Evolutionary conservation across 2,888 invertebrate genomes (phyloP).

Genomic region (Diaprepes abbreviatus): DNA sequence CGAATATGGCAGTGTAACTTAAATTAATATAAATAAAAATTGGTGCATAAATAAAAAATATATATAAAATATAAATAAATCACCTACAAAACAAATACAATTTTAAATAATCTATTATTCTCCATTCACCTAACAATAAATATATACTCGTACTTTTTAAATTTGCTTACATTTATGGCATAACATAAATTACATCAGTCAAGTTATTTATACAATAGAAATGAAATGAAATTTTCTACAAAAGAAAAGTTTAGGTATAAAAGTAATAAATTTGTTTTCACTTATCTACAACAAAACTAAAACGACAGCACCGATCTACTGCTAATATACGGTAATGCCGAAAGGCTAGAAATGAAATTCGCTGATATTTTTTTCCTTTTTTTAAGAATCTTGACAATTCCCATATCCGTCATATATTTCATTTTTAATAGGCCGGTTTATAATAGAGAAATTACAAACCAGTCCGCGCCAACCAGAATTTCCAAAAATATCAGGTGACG

Average conservation of each 20-base stretch:
- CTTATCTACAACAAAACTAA: neutral
- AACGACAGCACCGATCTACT: neutral
- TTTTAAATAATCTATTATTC: conserved; percentile 45
- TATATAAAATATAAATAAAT: conserved; percentile 42
- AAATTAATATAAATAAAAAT: conserved; percentile 50
- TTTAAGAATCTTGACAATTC: no score
- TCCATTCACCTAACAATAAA: conserved; percentile 64
- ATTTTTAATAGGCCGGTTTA: no score
- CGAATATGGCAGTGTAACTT: conserved; percentile 58
- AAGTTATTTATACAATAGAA: conserved; percentile 8
- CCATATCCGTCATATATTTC: no score
- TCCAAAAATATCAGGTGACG: no score
- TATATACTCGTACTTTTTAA: conserved; percentile 57
- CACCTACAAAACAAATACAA: conserved; percentile 30
- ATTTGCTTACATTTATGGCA: conserved; percentile 54
- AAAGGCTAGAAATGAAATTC: no score
- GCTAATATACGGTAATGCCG: no score
- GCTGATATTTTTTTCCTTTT: no score
- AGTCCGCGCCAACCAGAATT: no score
- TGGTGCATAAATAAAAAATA: conserved; percentile 55
- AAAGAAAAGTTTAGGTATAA: neutral
- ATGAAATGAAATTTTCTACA: conserved; percentile 1
- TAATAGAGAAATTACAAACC: no score
- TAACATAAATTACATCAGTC: conserved; percentile 45
- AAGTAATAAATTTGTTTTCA: neutral